Percentiles rank a stretch among this genome's conserved stretches.
These are phyloP conservation scores for Crotophaga sulcirostris DNA, from an alignment of 2,113 vertebrate genomes.

Conservation along the genomic window DNA sequence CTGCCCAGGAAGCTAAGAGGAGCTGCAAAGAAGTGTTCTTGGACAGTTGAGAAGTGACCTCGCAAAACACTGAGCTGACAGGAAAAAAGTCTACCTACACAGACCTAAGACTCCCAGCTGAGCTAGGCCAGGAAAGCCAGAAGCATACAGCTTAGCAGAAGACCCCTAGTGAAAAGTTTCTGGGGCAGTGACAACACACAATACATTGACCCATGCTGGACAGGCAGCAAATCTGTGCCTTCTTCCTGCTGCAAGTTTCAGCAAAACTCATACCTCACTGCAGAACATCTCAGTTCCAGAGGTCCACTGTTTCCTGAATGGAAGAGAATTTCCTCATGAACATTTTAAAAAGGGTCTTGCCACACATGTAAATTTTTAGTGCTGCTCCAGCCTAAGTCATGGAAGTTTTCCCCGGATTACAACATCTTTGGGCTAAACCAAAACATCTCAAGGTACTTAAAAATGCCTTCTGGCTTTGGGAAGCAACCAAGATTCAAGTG, in stretches of 20 bases:
- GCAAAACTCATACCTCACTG: neutral
- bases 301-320: rapidly evolving
- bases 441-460: neutral
- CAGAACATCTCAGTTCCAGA: neutral
- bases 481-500: neutral
- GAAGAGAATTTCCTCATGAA: neutral
- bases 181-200: neutral
- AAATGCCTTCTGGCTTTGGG: neutral
- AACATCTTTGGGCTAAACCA: neutral
- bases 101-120: neutral
- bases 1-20: neutral
- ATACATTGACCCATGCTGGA: neutral
- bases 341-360: neutral
- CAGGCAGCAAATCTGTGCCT: neutral
- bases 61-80: neutral
- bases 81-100: neutral
- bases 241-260: neutral
- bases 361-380: neutral
- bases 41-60: neutral
- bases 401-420: neutral
- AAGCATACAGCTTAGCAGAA: neutral
- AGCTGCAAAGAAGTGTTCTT: neutral
- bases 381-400: neutral
- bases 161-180: neutral
- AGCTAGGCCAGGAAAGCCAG: neutral